Conservation (phyloP, 2,113 vertebrate species). For the Phrynocephalus versicolor region DNA sequence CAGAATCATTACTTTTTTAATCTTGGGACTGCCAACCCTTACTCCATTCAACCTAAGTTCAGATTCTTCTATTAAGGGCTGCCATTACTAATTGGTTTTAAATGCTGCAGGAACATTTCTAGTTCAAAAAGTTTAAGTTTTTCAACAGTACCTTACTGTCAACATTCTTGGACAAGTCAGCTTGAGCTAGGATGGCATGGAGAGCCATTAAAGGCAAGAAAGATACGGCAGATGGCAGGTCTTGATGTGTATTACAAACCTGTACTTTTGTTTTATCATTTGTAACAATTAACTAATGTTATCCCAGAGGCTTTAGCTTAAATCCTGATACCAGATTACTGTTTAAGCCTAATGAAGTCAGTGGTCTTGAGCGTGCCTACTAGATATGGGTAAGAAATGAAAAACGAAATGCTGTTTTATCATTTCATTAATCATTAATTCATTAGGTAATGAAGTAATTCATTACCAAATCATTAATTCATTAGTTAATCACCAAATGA, state of each 20-base stretch:
- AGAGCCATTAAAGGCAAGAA: background rate
- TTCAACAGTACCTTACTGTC: conserved; percentile 27
- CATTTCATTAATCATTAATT: too few relatives aligned
- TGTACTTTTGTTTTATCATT: conserved; percentile 8
- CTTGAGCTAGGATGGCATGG: conserved; percentile 11
- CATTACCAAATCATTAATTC: too few relatives aligned
- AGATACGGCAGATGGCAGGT: conserved; percentile 4
- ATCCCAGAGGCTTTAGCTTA: background rate
- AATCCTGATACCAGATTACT: too few relatives aligned
- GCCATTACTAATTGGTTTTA: conserved; percentile 76
- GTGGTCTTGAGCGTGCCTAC: too few relatives aligned
- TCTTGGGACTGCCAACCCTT: conserved; percentile 66
- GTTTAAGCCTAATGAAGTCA: too few relatives aligned
- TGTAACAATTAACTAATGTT: conserved; percentile 19
- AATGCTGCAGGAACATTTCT: conserved; percentile 56
- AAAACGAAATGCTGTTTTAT: too few relatives aligned
- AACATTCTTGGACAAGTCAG: conserved; percentile 11
- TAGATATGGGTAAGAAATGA: too few relatives aligned
- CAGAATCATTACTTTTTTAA: conserved; percentile 78
- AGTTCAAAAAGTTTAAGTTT: conserved; percentile 60
- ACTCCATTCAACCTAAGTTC: conserved; percentile 70
- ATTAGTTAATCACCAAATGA: too few relatives aligned
- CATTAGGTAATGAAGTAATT: too few relatives aligned
- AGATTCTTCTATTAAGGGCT: conserved; percentile 66
- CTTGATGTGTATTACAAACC: conserved; percentile 19